These are phyloP conservation scores for Lasioglossum leucozonium DNA, from an alignment of 2,888 invertebrate genomes.

Conservation along the genomic window DNA sequence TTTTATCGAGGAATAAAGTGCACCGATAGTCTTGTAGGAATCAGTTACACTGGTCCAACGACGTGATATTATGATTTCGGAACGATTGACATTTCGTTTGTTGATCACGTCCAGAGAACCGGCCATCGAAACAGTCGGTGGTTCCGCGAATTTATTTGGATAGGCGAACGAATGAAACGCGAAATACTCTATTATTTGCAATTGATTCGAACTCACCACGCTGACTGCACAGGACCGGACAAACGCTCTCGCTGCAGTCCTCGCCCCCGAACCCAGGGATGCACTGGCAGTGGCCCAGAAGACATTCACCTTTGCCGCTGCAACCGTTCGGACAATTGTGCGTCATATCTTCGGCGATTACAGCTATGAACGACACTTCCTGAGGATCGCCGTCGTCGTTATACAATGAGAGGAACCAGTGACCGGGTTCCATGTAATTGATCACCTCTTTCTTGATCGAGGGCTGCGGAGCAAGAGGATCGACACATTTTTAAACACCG, in stretches of 20 bases:
- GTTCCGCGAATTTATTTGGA: background rate
- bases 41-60: no score
- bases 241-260: conserved; percentile 98
- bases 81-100: background rate
- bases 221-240: conserved; percentile 98
- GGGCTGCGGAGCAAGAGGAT: background rate
- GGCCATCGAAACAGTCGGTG: background rate
- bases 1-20: no score
- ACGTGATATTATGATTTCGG: background rate
- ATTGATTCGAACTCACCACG: conserved; percentile 86
- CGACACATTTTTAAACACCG: background rate
- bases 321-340: conserved; percentile 98
- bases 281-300: conserved; percentile 97
- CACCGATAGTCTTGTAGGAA: no score
- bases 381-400: conserved; percentile 97
- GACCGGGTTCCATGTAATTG: conserved; percentile 97
- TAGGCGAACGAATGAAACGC: background rate
- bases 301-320: conserved; percentile 98
- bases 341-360: conserved; percentile 95
- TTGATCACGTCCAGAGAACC: background rate
- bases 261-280: conserved; percentile 98
- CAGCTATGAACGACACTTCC: conserved; percentile 93
- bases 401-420: conserved; percentile 98
- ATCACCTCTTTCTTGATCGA: conserved; percentile 96
- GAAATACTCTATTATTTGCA: background rate